A percentile compares a stretch with the other conserved stretches of the same genome.
Evolutionary conservation across 2,113 vertebrate genomes (phyloP).

Genomic region (Melanocharis versteri): DNA sequence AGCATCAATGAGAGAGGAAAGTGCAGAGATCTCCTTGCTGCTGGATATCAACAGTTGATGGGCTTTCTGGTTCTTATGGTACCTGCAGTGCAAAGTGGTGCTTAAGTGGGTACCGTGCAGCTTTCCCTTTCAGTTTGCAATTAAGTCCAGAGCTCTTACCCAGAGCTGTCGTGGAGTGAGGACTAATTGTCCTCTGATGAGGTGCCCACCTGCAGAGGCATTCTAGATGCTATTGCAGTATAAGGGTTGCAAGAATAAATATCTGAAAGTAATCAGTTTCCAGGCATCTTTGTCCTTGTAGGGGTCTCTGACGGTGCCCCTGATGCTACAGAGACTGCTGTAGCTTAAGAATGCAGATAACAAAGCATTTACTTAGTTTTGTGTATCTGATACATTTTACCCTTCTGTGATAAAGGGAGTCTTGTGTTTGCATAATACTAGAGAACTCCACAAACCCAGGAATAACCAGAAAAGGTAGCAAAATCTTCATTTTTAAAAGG

Average conservation of each 20-base stretch:
- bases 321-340: neutral
- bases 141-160: neutral
- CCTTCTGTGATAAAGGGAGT: neutral
- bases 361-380: neutral
- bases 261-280: neutral
- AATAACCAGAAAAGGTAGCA: neutral
- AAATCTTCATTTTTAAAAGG: neutral
- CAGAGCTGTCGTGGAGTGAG: neutral
- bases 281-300: neutral
- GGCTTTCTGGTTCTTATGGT: neutral
- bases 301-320: fast-evolving
- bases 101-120: neutral
- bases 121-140: neutral
- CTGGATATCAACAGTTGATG: neutral
- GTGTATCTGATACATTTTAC: neutral
- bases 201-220: neutral
- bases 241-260: neutral
- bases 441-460: neutral
- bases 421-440: neutral
- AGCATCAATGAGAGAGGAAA: neutral
- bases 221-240: neutral
- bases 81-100: neutral
- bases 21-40: neutral
- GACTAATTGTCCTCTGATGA: constrained; percentile 19
- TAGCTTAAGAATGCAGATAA: neutral